Conservation (phyloP, 1,140 invertebrate genomes). For the Tetragnatha versicolor region DNA sequence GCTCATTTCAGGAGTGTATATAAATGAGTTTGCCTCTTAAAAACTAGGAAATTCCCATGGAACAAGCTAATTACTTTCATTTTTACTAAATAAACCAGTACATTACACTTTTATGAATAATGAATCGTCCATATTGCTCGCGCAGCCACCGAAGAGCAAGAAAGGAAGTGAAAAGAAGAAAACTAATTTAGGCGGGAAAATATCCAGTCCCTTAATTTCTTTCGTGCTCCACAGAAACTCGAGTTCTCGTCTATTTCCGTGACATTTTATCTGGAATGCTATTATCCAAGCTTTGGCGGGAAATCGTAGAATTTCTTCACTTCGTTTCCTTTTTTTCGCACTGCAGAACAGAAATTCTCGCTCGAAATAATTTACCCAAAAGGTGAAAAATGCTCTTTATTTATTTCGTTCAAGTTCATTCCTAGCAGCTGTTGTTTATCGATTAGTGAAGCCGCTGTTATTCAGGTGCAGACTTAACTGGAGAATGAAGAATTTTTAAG, state of each 20-base stretch:
- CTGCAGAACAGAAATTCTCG: no score
- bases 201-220: slow-evolving; percentile 9
- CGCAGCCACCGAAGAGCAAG: no score
- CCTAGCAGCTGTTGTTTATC: background rate
- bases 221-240: background rate
- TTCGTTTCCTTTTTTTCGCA: no score
- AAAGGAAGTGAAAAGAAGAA: background rate
- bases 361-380: background rate
- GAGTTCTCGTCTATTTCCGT: background rate
- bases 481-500: no score
- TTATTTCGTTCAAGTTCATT: background rate
- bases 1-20: no score
- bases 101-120: no score
- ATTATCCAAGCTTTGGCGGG: background rate
- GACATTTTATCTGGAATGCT: background rate
- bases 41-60: no score
- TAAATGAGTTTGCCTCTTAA: no score
- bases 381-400: background rate
- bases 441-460: background rate
- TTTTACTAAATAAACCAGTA: no score
- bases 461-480: no score
- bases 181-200: background rate
- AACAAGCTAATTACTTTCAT: no score
- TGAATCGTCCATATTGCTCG: no score
- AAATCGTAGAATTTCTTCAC: background rate